Evolutionary conservation across 2,113 vertebrate genomes (phyloP), one percentile per base, ranked within the genome.

Genomic region (Parotia lawesii): DNA sequence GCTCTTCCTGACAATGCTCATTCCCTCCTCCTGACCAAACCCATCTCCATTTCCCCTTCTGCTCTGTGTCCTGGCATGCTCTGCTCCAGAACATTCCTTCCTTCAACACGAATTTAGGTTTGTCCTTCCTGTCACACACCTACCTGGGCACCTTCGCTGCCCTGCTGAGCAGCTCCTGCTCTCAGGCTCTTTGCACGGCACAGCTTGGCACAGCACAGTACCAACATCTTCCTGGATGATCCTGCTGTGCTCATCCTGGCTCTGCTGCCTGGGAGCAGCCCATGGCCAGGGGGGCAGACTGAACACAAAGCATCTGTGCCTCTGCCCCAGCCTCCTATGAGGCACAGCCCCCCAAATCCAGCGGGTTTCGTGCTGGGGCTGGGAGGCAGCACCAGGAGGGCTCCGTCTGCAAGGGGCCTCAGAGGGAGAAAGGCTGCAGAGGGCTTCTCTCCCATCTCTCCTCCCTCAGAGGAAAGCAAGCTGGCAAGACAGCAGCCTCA

Each of bases 51-150:
- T 67, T 89, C n/a, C 48, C 50, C 58, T 50, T 44, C 58, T 54
- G 31, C 51, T 61, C 57, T 2, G 0, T 13, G 48, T 47, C 61
- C 33, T 29, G 5, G 0, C 2, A 7, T 6, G 16, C 60, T 47
- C 23, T 29, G 33, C 50, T 58, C 54, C 85, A 47, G 12, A 13
- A 79, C 38, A 19, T 47, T 84, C 67, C 82, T 80, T 85, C 50
- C 53, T 8, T 47, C n/a, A n/a, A 40, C 40, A 13, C 0, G 6
- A 23, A 37, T 6, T 10, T 33, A 53, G n/a, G 23, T 12, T 50
- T 33, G 25, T 40, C 65, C 17, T 81, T 33, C n/a, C 58, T 7
- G 3, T 6, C 72, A 47, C 64, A 9, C 23, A 61, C 78, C 64
- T 5, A 3, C 35, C 33, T 4, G 42, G 10, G 9, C 38, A 23